These are phyloP conservation scores for Pterois miles DNA, from an alignment of 2,797 vertebrate species.

Conservation along the genomic window DNA sequence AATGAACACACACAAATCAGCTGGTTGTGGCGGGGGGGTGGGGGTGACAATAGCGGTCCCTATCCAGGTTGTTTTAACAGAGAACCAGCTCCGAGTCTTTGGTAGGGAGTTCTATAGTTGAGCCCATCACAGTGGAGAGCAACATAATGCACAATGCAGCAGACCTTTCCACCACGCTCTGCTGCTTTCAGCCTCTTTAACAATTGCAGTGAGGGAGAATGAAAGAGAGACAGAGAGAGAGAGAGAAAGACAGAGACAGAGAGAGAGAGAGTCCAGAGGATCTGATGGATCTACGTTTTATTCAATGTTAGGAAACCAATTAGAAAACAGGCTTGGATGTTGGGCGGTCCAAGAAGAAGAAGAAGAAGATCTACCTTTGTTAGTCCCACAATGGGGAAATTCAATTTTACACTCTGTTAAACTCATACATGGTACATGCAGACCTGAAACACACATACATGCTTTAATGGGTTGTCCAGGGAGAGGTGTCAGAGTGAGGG, in stretches of 20 bases:
- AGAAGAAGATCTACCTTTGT: no score
- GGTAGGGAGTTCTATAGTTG: constrained; percentile 64
- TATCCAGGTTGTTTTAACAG: constrained; percentile 63
- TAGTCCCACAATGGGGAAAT: no score
- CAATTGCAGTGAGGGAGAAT: constrained; percentile 47
- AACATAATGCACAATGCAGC: constrained; percentile 69
- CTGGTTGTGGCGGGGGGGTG: constrained; percentile 14
- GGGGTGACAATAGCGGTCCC: constrained; percentile 47
- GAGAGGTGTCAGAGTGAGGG: no score
- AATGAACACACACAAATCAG: constrained; percentile 46
- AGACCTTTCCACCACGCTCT: constrained; percentile 82
- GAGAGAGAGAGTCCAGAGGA: constrained; percentile 28
- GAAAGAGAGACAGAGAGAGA: constrained; percentile 16
- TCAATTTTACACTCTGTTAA: no score
- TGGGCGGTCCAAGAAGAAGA: neutral
- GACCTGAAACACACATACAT: no score
- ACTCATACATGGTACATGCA: no score
- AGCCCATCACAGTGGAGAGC: constrained; percentile 51
- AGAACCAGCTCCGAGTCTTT: constrained; percentile 66
- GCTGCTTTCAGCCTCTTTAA: constrained; percentile 75
- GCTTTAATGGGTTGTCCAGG: no score
- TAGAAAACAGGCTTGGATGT: neutral
- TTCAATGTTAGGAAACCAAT: constrained; percentile 3
- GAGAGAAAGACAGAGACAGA: constrained; percentile 7
- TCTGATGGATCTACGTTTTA: constrained; percentile 2